phyloP scores from a whole-genome alignment of 2,113 vertebrate genomes.

The Esox niger region DNA sequence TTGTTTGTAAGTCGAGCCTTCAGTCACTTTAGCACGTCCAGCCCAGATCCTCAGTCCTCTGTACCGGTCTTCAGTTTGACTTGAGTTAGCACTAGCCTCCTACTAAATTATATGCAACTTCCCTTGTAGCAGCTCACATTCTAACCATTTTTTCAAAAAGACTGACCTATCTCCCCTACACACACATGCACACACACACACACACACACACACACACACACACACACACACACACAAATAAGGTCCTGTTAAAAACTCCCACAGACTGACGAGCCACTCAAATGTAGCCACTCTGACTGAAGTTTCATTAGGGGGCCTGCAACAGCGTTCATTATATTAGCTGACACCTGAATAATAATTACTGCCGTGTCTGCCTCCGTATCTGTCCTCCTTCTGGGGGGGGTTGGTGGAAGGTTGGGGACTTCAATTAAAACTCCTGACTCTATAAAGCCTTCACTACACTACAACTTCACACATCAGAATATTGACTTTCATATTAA shows the following conservation, averaged over 20 bases:
- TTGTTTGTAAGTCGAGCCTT: too few relatives aligned
- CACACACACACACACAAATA: not conserved
- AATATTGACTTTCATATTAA: constrained; percentile 64
- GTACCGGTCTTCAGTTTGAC: too few relatives aligned
- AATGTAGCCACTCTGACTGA: constrained; percentile 40
- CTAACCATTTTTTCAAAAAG: too few relatives aligned
- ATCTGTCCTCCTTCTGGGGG: constrained; percentile 11
- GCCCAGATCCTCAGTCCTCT: too few relatives aligned
- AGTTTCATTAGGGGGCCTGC: constrained; percentile 57
- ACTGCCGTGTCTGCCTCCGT: constrained; percentile 10
- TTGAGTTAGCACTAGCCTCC: too few relatives aligned
- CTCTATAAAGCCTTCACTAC: constrained; percentile 39
- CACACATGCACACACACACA: too few relatives aligned
- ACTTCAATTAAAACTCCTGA: constrained; percentile 60
- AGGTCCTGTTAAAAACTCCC: not conserved
- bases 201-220: not conserved
- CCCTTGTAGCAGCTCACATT: too few relatives aligned
- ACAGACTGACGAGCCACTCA: constrained; percentile 31
- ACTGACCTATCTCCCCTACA: too few relatives aligned
- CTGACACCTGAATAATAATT: constrained; percentile 48
- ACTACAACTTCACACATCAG: constrained; percentile 57
- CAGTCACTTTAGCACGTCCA: too few relatives aligned
- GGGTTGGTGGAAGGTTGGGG: constrained; percentile 1
- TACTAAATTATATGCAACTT: too few relatives aligned
- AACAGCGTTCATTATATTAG: constrained; percentile 43